Conservation (phyloP, 2,888 invertebrate species). For the Anthrax anthrax region DNA sequence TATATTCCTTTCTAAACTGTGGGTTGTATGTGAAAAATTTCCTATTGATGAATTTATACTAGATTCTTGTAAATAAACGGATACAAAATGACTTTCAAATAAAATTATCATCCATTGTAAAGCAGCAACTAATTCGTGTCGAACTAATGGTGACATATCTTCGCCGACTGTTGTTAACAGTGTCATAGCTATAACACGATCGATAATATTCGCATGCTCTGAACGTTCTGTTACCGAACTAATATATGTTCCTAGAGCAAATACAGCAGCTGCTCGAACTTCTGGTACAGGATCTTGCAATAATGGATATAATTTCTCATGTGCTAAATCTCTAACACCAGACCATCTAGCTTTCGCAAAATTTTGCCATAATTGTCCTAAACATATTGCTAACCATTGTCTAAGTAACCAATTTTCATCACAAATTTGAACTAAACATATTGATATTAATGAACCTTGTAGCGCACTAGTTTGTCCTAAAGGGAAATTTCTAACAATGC, state of each 20-base stretch:
- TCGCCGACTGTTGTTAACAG: slow-evolving; percentile 60
- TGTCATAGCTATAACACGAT: slow-evolving; percentile 81
- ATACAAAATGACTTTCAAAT: slow-evolving; percentile 78
- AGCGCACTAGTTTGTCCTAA: slow-evolving; percentile 83
- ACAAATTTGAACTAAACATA: slow-evolving; percentile 78
- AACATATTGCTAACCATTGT: slow-evolving; percentile 84
- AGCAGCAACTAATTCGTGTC: slow-evolving; percentile 75
- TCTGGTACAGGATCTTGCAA: slow-evolving; percentile 74
- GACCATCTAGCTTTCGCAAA: slow-evolving; percentile 86
- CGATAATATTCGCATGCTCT: slow-evolving; percentile 87
- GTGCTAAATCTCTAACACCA: slow-evolving; percentile 89
- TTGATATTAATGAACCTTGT: slow-evolving; percentile 77
- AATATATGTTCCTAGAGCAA: slow-evolving; percentile 87
- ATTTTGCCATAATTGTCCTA: slow-evolving; percentile 82
- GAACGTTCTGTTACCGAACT: slow-evolving; percentile 69
- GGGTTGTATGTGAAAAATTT: slow-evolving; percentile 20
- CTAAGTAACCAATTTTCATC: slow-evolving; percentile 53
- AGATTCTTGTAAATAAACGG: slow-evolving; percentile 51
- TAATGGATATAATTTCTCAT: slow-evolving; percentile 78
- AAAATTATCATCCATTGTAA: slow-evolving; percentile 72
- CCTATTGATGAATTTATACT: neutral
- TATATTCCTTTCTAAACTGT: slow-evolving; percentile 33
- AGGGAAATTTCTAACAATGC: slow-evolving; percentile 79
- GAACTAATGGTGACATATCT: slow-evolving; percentile 81
- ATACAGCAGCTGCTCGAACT: slow-evolving; percentile 86